Evolutionary conservation across 1,140 invertebrate species (phyloP).

Genomic region (Orchesella cincta): DNA sequence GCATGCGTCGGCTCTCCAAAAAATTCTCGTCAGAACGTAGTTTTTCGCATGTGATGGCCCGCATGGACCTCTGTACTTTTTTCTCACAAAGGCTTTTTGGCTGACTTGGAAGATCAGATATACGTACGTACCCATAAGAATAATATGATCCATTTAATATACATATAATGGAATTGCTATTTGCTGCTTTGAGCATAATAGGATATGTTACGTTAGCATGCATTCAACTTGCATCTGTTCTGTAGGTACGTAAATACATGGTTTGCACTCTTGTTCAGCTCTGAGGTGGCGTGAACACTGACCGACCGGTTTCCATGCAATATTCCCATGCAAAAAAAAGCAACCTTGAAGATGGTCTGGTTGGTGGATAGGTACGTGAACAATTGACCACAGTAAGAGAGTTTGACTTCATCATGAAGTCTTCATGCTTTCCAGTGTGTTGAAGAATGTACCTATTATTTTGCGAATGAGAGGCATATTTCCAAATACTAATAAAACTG

Average conservation of each 20-base stretch:
- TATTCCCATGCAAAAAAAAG: constrained; percentile 9
- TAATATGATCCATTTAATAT: too few species aligned
- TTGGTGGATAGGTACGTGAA: background rate
- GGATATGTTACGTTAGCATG: background rate
- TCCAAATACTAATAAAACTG: too few species aligned
- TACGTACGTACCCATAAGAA: too few species aligned
- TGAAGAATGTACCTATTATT: too few species aligned
- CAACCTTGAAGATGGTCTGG: constrained; percentile 5
- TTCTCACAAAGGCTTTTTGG: background rate
- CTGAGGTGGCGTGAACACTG: constrained; percentile 7
- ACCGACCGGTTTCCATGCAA: constrained; percentile 22
- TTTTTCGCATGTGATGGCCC: background rate
- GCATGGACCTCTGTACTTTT: background rate
- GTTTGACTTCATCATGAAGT: too few species aligned
- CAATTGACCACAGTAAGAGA: background rate
- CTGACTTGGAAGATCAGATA: background rate
- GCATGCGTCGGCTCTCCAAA: constrained; percentile 2
- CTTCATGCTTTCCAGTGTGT: too few species aligned
- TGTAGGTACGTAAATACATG: background rate
- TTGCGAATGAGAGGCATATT: too few species aligned
- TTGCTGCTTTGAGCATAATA: background rate
- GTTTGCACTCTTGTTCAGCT: background rate
- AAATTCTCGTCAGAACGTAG: background rate
- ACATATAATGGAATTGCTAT: background rate
- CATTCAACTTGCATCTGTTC: too few species aligned